Percentiles rank a stretch among this genome's conserved stretches.
Conservation (phyloP, 2,888 invertebrate species). For the Aspidiotus destructor region DNA sequence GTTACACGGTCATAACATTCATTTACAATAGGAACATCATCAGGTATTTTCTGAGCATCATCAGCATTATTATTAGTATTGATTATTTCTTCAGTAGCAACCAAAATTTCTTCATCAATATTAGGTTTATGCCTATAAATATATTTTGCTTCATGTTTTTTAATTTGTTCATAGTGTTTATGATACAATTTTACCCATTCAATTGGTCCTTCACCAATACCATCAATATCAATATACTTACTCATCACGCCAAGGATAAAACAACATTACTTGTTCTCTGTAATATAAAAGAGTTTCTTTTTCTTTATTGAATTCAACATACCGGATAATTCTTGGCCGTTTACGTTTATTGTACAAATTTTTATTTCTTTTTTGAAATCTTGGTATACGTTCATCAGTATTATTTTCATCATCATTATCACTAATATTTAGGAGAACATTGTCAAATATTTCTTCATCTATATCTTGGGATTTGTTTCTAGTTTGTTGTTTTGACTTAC, state of each 20-base stretch:
- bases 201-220: not conserved
- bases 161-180: too few relatives aligned
- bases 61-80: constrained; percentile 1
- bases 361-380: not conserved
- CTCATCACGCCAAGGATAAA: constrained; percentile 37
- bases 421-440: not conserved
- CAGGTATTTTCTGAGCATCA: not conserved
- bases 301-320: constrained; percentile 29
- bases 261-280: constrained; percentile 37
- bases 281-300: constrained; percentile 35
- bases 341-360: not conserved
- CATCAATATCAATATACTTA: constrained; percentile 31
- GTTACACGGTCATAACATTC: not conserved
- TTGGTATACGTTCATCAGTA: not conserved
- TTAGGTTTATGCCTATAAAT: too few relatives aligned
- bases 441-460: not conserved
- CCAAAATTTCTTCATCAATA: too few relatives aligned
- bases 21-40: not conserved
- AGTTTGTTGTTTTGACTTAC: not conserved
- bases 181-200: not conserved
- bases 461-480: not conserved
- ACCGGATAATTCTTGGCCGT: not conserved
- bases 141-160: too few relatives aligned
- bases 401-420: not conserved
- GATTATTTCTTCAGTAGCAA: not conserved